phyloP scores from a whole-genome alignment of 2,797 vertebrate genomes.

The Orestias chungarensis region DNA sequence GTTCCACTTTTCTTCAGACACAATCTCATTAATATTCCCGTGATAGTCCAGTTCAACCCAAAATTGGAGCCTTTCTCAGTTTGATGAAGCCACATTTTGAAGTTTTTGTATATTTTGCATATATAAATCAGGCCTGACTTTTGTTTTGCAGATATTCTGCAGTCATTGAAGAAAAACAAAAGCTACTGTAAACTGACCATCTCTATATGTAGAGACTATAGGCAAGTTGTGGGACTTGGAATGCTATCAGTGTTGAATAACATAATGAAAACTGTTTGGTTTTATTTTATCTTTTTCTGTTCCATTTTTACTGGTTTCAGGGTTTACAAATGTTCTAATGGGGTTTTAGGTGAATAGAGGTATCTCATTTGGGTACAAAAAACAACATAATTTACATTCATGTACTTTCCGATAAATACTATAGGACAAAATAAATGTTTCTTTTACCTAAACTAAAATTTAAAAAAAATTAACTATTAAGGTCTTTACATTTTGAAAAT shows the following conservation, averaged over 20 bases:
- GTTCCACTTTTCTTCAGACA: neutral
- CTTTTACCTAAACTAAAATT: neutral
- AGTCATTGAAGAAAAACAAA: neutral
- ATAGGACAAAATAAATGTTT: neutral
- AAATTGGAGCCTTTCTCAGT: neutral
- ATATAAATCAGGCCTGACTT: constrained; percentile 3
- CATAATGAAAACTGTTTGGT: neutral
- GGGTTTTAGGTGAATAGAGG: neutral
- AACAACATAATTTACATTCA: constrained; percentile 2
- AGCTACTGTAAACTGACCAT: neutral
- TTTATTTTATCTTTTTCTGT: too few species aligned
- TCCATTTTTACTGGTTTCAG: neutral
- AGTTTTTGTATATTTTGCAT: constrained; percentile 18
- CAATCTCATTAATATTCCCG: neutral
- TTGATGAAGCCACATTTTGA: neutral
- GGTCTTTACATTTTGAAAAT: neutral
- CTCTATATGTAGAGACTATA: neutral
- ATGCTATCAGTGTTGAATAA: neutral
- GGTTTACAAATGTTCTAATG: neutral
- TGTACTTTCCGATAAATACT: neutral
- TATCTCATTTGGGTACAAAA: neutral
- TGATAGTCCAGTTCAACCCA: neutral
- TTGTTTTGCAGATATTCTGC: neutral
- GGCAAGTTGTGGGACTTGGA: neutral
- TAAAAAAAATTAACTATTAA: neutral